Conservation (phyloP, 2,888 invertebrate species). For the Melieria picta region DNA sequence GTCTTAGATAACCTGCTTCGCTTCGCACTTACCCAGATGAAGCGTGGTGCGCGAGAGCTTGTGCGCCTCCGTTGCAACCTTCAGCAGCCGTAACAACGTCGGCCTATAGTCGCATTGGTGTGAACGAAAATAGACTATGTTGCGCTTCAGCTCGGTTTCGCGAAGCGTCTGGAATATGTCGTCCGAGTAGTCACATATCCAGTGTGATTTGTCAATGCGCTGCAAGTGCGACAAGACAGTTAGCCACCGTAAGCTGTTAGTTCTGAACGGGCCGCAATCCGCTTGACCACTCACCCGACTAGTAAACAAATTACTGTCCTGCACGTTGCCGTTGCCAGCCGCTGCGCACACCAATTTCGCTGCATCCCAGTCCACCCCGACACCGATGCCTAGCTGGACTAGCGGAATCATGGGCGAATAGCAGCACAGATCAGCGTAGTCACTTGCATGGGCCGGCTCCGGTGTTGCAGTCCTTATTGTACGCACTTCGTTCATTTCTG, state of each 20-base stretch:
- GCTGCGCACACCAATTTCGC: not conserved
- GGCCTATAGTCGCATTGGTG: slow-evolving; percentile 52
- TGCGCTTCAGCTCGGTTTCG: slow-evolving; percentile 57
- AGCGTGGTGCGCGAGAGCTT: slow-evolving; percentile 54
- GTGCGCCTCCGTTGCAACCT: slow-evolving; percentile 47
- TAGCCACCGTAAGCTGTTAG: not conserved
- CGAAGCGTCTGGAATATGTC: slow-evolving; percentile 59
- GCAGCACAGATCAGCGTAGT: slow-evolving; percentile 16
- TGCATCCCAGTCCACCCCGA: slow-evolving; percentile 1
- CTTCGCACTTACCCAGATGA: slow-evolving; percentile 56
- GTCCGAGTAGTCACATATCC: slow-evolving; percentile 57
- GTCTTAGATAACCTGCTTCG: not conserved
- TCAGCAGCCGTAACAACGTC: slow-evolving; percentile 52
- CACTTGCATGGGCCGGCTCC: not conserved
- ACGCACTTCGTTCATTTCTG: no score
- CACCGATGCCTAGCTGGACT: not conserved
- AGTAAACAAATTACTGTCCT: not conserved
- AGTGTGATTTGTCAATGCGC: slow-evolving; percentile 38
- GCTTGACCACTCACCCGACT: not conserved
- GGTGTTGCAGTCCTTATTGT: not conserved
- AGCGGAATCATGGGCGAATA: slow-evolving; percentile 19
- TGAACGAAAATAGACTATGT: slow-evolving; percentile 51
- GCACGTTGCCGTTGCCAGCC: not conserved
- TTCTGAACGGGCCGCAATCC: not conserved
- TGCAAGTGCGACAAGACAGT: not conserved